These are phyloP conservation scores for Drosophila mayri DNA, from an alignment of 1,140 invertebrate species.

Conservation along the genomic window DNA sequence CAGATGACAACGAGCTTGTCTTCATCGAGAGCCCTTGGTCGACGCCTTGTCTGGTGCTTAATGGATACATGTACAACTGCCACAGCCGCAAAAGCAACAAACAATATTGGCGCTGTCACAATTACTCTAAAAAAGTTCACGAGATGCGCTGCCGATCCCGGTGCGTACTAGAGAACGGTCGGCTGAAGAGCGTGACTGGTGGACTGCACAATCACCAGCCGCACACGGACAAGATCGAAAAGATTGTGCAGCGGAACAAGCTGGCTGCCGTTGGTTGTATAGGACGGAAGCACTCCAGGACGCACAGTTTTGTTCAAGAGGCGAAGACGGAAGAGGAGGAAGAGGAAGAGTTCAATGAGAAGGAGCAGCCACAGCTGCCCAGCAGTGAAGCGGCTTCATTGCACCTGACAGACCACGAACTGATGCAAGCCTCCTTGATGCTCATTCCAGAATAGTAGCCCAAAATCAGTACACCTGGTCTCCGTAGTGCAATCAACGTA, in stretches of 20 bases:
- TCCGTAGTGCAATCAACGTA: slow-evolving; percentile 58
- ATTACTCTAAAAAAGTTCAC: slow-evolving; percentile 81
- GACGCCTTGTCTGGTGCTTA: slow-evolving; percentile 79
- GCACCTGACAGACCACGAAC: slow-evolving; percentile 63
- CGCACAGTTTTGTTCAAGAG: slow-evolving; percentile 40
- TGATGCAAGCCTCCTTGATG: slow-evolving; percentile 69
- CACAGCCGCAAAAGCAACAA: slow-evolving; percentile 82
- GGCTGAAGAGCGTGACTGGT: slow-evolving; percentile 72
- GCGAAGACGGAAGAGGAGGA: slow-evolving; percentile 40
- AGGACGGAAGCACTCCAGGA: slow-evolving; percentile 40
- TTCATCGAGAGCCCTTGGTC: slow-evolving; percentile 85
- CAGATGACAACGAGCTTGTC: slow-evolving; percentile 58
- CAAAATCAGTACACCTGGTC: slow-evolving; percentile 2
- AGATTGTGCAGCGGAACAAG: slow-evolving; percentile 79
- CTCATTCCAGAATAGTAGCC: slow-evolving; percentile 63
- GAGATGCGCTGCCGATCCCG: slow-evolving; percentile 80
- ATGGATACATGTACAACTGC: slow-evolving; percentile 83
- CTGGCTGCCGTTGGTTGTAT: slow-evolving; percentile 39
- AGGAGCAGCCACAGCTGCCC: slow-evolving; percentile 28
- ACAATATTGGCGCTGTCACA: slow-evolving; percentile 84
- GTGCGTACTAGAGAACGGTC: slow-evolving; percentile 79
- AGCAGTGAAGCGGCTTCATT: slow-evolving; percentile 44
- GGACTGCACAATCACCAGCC: slow-evolving; percentile 81
- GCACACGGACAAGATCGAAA: slow-evolving; percentile 84
- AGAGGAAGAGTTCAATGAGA: slow-evolving; percentile 12